These are phyloP conservation scores for Steatocranus sp. DNA, from an alignment of 2,797 vertebrate species.

Conservation along the genomic window DNA sequence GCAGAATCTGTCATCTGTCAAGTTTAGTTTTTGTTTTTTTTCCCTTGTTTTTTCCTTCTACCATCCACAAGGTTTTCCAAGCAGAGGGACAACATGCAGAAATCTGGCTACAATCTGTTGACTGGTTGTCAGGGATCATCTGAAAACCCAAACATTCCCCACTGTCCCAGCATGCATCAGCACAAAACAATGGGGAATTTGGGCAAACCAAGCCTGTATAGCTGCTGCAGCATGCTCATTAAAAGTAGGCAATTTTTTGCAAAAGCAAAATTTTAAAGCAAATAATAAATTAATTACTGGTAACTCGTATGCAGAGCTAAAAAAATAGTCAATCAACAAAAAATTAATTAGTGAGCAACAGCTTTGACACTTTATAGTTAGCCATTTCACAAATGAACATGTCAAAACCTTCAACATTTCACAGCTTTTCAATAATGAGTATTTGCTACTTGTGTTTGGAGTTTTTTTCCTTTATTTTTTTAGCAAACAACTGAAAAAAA, in stretches of 20 bases:
- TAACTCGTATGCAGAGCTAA: rapidly evolving
- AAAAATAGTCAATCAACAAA: not conserved
- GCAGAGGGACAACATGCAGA: not conserved
- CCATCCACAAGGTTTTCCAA: slow-evolving; percentile 1
- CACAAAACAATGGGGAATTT: not conserved
- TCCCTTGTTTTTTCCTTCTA: not conserved
- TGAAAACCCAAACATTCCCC: slow-evolving; percentile 10
- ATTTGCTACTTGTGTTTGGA: not conserved
- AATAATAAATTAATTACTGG: not conserved
- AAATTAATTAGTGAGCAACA: not conserved
- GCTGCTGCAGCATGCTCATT: not conserved
- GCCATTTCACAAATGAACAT: not conserved
- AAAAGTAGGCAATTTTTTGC: not conserved
- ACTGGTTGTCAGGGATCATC: slow-evolving; percentile 29
- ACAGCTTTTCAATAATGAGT: not conserved
- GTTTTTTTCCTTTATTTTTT: not conserved
- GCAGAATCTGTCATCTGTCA: slow-evolving; percentile 15
- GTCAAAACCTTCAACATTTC: not conserved
- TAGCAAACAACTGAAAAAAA: not conserved
- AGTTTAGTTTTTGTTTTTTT: not conserved
- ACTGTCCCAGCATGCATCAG: slow-evolving; percentile 25
- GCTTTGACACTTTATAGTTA: not conserved
- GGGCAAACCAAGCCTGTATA: not conserved
- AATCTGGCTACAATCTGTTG: slow-evolving; percentile 49
- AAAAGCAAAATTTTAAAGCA: not conserved